A percentile compares a stretch with the other conserved stretches of the same genome.
phyloP scores from a whole-genome alignment of 2,888 invertebrate genomes.

The Eupithecia vulgata region DNA sequence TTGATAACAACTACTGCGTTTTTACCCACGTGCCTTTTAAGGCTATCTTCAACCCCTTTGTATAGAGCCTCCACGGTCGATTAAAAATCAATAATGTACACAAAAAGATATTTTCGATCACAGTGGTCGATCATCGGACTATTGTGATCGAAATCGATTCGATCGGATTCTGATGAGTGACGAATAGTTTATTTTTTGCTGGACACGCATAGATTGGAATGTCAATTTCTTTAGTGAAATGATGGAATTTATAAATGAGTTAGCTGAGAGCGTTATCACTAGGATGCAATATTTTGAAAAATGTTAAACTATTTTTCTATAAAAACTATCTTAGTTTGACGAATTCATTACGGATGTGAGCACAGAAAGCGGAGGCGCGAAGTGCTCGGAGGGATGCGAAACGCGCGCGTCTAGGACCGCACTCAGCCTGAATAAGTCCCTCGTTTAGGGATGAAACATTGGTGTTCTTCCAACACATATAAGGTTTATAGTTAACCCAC shows the following conservation, averaged over 20 bases:
- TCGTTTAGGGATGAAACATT: too few relatives aligned
- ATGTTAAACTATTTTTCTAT: too few relatives aligned
- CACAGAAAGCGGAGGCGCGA: too few relatives aligned
- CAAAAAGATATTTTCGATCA: slow-evolving; percentile 75
- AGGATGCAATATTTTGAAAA: too few relatives aligned
- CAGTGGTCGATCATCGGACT: slow-evolving; percentile 79
- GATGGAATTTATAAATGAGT: background rate
- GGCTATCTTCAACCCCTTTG: slow-evolving; percentile 53
- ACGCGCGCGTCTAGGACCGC: too few relatives aligned
- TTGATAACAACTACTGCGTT: slow-evolving; percentile 10
- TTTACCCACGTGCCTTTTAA: slow-evolving; percentile 47
- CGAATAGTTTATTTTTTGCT: slow-evolving; percentile 45
- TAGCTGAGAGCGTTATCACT: background rate
- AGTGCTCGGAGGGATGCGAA: too few relatives aligned
- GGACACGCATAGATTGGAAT: slow-evolving; percentile 22
- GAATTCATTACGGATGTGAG: too few relatives aligned
- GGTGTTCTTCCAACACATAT: too few relatives aligned
- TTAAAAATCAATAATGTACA: slow-evolving; percentile 79
- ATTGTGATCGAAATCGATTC: slow-evolving; percentile 78
- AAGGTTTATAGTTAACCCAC: too few relatives aligned
- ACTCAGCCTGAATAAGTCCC: too few relatives aligned
- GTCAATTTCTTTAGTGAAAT: slow-evolving; percentile 17
- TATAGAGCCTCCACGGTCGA: slow-evolving; percentile 67
- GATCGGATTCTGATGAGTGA: slow-evolving; percentile 66
- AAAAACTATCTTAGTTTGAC: too few relatives aligned